Base-by-base conservation (phyloP, 1,140 invertebrate genomes). In the Drosophila chauvacae region DNA sequence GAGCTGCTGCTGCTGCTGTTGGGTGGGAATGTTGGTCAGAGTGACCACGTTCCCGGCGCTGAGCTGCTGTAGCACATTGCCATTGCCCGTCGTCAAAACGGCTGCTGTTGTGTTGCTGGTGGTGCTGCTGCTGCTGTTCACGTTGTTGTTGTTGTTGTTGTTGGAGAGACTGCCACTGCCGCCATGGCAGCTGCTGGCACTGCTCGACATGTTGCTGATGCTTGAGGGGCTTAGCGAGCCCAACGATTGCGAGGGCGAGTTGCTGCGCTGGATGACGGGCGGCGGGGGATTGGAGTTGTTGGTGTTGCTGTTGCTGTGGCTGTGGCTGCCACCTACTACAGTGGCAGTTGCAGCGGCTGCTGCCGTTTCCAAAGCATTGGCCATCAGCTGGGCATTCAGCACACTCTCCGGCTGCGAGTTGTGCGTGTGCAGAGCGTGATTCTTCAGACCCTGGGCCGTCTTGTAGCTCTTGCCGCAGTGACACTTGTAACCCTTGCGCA, bases 401-500 rank as follows among this genome's bases (percentile, higher is more conserved):
- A 79, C 76, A 44, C 85, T 90, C 26, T 93, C 93, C 42, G 82
- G 90, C 58, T 92, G 91, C 42, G 83, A 63, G 55, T 93, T 94
- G 91, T 96, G 95, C 75, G 95, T 94, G 3, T 94, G 80, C 50
- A 94, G 91, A 6, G 94, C 94, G 86, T 97, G 96, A 78, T 94
- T 95, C 81, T 96, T 96, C 75, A 97, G 93, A 35, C 96, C 96
- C 92, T 96, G 95, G 14, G 94, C 93, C 50, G 96, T 96, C 91
- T 96, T 96, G 93, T 97, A 97, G 91, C 95, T 96, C 93, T 97
- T 97, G 59, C 96, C 96, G 93, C 96, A 97, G 85, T 95, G 95
- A 93, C 96, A 97, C 90, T 96, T 96, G 92, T 95, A 96, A 7
- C 94, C 94, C 93, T 97, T 97, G 88, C 94, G 95, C 79, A 96